Base-by-base conservation (phyloP, 2,888 invertebrate genomes). In the Gortyna flavago region DNA sequence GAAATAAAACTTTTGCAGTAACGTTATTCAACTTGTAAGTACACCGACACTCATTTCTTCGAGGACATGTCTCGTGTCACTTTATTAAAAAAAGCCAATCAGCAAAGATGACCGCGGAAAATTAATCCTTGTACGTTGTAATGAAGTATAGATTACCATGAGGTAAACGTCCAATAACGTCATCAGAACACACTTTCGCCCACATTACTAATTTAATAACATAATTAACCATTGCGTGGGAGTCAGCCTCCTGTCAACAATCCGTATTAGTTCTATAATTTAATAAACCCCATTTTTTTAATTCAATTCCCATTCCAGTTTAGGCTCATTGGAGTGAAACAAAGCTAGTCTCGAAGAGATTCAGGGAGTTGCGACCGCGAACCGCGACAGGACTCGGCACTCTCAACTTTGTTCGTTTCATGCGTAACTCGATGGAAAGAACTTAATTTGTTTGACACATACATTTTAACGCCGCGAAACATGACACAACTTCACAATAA, bases 301-400 rank as follows among this genome's bases (percentile, higher is more conserved):
- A 88, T 83, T 80, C 72, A 61, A 80, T 84, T 82, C 70, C 64
- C 21, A 67, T 82, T 79, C 72, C 75, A 84, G 70, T 82, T 76
- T 57, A 80, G 79, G 38, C 68, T 72, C 72, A 79, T 79, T 87
- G 51, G 71, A 73, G 80, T 29, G 77, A 72, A 83, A 75, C 80
- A 73, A 66, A 81, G 87, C 86, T 88, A 85, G 86, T 89, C 89
- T 80, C 86, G 79, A 81, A 67, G 84, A 51, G 57, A 82, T 83
- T 64, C 79, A 66, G 85, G 75, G 89, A 92, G 93, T 93, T 91
- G 83, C 81, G 88, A 90, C 94, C 94, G 89, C 93, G 74, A 75
- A 89, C 94, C 93, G 89, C 93, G 88, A 95, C 95, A 95, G 90
- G 91, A 92, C 92, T 95, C 92, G 81, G 93, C 95, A 95, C 95